A percentile compares a stretch with the other conserved stretches of the same genome.
phyloP scores from a whole-genome alignment of 2,888 invertebrate species.

The Chymomyza procnemis region DNA sequence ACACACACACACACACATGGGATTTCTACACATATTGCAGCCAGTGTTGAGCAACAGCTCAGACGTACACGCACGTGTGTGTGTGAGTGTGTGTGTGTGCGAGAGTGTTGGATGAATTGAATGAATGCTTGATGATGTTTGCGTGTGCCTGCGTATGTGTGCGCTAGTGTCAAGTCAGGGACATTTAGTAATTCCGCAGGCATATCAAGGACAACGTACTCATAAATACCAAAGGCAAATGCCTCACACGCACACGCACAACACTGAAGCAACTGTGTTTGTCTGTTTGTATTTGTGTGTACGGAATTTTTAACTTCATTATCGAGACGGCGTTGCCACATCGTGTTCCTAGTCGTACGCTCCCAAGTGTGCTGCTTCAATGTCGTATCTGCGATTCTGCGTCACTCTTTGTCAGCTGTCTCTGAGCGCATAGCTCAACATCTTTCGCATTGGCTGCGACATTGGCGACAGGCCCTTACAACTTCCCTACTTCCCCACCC shows the following conservation, averaged over 20 bases:
- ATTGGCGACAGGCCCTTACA: slow-evolving; percentile 11
- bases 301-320: slow-evolving; percentile 72
- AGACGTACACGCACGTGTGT: slow-evolving; percentile 23
- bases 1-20: slow-evolving; percentile 23
- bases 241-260: slow-evolving; percentile 36
- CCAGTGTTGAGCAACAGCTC: slow-evolving; percentile 55
- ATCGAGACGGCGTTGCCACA: slow-evolving; percentile 53
- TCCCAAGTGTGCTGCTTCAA: background rate
- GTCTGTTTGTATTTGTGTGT: slow-evolving; percentile 58
- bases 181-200: slow-evolving; percentile 72
- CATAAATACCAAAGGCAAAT: slow-evolving; percentile 74
- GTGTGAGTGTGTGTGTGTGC: slow-evolving; percentile 24
- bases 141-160: slow-evolving; percentile 25
- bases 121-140: slow-evolving; percentile 53
- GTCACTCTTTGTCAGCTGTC: slow-evolving; percentile 42
- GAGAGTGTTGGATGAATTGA: slow-evolving; percentile 33
- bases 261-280: slow-evolving; percentile 20
- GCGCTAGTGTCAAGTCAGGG: slow-evolving; percentile 71
- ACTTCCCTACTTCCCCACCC: background rate
- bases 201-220: slow-evolving; percentile 74
- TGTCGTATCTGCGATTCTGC: slow-evolving; percentile 28
- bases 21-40: slow-evolving; percentile 60
- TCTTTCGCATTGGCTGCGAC: slow-evolving; percentile 27
- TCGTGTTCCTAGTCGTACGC: slow-evolving; percentile 13
- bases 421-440: slow-evolving; percentile 63